These are phyloP conservation scores for Tinamus guttatus DNA, from an alignment of 2,113 vertebrate species.

Conservation along the genomic window DNA sequence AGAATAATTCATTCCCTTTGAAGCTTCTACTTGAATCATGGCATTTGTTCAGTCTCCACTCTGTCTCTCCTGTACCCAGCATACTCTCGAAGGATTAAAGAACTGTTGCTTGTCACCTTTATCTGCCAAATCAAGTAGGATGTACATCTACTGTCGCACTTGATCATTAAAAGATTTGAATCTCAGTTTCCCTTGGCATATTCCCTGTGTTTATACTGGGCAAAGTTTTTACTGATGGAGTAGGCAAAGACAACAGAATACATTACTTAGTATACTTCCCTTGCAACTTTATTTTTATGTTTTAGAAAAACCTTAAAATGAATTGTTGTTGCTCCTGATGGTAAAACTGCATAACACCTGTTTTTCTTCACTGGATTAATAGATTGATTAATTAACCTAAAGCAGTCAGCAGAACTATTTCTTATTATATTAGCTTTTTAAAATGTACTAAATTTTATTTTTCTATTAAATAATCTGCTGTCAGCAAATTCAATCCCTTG, in stretches of 20 bases:
- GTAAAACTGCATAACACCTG: background rate
- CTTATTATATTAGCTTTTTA: background rate
- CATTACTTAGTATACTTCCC: background rate
- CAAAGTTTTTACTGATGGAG: background rate
- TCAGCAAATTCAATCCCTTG: background rate
- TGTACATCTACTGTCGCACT: background rate
- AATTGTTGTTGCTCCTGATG: background rate
- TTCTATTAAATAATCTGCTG: background rate
- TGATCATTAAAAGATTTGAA: conserved; percentile 55
- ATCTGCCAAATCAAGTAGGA: conserved; percentile 54
- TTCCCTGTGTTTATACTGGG: background rate
- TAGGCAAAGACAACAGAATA: background rate
- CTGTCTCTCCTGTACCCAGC: background rate
- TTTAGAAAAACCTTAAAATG: background rate
- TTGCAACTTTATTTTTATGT: background rate
- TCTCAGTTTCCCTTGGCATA: conserved; percentile 4
- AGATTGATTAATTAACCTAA: background rate
- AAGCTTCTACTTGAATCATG: conserved; percentile 12
- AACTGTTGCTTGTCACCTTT: conserved; percentile 46
- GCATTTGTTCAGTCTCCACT: conserved; percentile 11
- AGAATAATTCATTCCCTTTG: conserved; percentile 31
- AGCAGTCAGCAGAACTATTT: background rate
- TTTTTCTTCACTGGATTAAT: background rate
- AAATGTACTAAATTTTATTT: background rate
- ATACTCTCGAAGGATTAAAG: conserved; percentile 36